These are phyloP conservation scores for Dendrocopos noguchii DNA, from an alignment of 2,113 vertebrate genomes.

Conservation along the genomic window DNA sequence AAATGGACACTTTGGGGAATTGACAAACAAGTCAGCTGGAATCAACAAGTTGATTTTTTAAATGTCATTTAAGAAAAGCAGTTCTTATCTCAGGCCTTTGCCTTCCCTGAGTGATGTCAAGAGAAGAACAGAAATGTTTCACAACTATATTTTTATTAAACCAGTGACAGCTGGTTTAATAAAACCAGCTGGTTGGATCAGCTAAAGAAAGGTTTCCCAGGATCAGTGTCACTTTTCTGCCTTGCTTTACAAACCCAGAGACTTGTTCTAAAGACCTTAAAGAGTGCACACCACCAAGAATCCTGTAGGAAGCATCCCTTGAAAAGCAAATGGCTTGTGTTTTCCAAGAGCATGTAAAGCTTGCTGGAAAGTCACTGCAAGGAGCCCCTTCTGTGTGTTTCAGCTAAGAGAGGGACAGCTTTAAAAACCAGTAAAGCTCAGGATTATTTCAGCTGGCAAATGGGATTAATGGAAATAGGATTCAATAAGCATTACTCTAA, in stretches of 20 bases:
- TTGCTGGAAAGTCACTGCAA: background rate
- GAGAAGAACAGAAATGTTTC: background rate
- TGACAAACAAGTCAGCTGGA: background rate
- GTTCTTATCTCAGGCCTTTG: background rate
- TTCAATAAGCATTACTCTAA: background rate
- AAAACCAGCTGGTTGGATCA: no score
- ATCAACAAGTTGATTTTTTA: background rate
- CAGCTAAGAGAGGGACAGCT: background rate
- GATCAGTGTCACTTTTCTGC: background rate
- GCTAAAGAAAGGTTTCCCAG: background rate
- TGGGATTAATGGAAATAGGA: background rate
- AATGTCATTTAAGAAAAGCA: background rate
- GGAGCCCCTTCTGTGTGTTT: background rate
- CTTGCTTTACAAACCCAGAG: background rate
- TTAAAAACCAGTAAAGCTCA: background rate
- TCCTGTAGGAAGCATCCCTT: background rate
- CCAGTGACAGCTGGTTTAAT: no score
- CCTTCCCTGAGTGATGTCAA: background rate
- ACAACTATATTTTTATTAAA: background rate
- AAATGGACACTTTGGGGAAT: background rate
- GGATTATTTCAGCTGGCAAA: background rate
- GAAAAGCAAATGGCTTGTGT: background rate
- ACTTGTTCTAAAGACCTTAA: background rate
- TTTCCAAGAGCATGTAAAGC: slow-evolving; percentile 19
- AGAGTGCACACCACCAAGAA: background rate